These are phyloP conservation scores for Pomatostomus ruficeps DNA, from an alignment of 2,113 vertebrate genomes.

Conservation along the genomic window DNA sequence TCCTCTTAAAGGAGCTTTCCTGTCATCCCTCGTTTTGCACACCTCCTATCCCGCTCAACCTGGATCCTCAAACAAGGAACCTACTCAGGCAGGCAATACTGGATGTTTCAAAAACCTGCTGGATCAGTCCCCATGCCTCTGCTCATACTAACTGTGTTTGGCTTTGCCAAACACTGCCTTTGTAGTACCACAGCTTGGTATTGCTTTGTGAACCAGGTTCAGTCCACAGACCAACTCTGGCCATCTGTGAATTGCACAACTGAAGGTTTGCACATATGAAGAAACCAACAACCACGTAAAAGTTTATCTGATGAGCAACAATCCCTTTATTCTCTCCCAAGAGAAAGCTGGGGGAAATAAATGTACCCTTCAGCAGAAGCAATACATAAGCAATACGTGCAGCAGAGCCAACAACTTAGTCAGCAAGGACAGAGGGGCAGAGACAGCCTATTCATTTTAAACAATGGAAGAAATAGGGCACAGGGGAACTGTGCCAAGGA, in stretches of 20 bases:
- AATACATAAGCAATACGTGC: background rate
- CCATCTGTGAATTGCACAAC: background rate
- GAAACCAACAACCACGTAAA: background rate
- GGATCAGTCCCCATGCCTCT: background rate
- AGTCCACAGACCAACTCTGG: background rate
- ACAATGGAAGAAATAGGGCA: background rate
- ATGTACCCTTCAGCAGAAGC: background rate
- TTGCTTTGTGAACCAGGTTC: background rate
- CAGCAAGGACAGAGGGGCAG: background rate
- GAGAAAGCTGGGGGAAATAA: background rate
- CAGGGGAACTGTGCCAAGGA: background rate
- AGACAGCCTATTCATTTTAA: background rate
- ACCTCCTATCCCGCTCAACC: background rate
- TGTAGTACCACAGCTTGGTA: background rate
- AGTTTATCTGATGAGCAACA: background rate
- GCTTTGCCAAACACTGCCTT: background rate
- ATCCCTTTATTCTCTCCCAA: background rate
- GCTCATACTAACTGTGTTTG: background rate
- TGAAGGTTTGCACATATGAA: background rate
- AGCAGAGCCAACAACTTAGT: background rate
- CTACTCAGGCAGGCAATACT: fast-evolving
- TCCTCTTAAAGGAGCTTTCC: background rate
- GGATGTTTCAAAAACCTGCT: background rate
- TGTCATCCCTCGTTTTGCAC: background rate
- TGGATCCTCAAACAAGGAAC: background rate